A percentile compares a stretch with the other conserved stretches of the same genome.
phyloP scores from a whole-genome alignment of 2,888 invertebrate species.

The Polylopha cassiicola region DNA sequence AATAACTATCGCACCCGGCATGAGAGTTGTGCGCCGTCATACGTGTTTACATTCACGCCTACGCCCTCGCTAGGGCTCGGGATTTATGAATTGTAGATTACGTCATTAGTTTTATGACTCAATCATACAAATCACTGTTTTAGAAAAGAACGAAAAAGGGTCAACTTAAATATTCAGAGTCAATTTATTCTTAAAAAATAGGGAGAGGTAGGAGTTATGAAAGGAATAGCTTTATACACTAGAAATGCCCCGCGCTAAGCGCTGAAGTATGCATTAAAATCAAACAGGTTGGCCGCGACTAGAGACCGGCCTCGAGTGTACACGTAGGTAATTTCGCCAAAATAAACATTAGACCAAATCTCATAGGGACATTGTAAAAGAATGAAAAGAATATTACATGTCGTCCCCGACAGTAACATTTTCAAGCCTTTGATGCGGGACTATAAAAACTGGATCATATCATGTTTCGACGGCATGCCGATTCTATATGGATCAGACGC shows the following conservation, averaged over 20 bases:
- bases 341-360: conserved; percentile 70
- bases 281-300: conserved; percentile 65
- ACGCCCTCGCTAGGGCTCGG: conserved; percentile 10
- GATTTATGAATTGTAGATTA: conserved; percentile 15
- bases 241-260: conserved; percentile 23
- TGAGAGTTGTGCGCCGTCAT: conserved; percentile 2
- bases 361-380: conserved; percentile 53
- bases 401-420: conserved; percentile 41
- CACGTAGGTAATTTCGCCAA: conserved; percentile 59
- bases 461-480: conserved; percentile 57
- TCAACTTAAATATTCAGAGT: too few relatives aligned
- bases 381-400: conserved; percentile 60
- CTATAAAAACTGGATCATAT: conserved; percentile 62
- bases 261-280: conserved; percentile 73
- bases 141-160: too few relatives aligned
- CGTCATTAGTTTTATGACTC: conserved; percentile 17
- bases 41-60: conserved; percentile 8
- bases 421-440: conserved; percentile 34
- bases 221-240: conserved; percentile 21
- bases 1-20: conserved; percentile 14
- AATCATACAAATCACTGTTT: too few relatives aligned
- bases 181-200: too few relatives aligned
- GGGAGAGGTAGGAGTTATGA: conserved; percentile 4
- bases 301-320: conserved; percentile 48
- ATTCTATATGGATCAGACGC: conserved; percentile 63